phyloP scores from a whole-genome alignment of 2,888 invertebrate species.

The Brachynemurus nebulosus region DNA sequence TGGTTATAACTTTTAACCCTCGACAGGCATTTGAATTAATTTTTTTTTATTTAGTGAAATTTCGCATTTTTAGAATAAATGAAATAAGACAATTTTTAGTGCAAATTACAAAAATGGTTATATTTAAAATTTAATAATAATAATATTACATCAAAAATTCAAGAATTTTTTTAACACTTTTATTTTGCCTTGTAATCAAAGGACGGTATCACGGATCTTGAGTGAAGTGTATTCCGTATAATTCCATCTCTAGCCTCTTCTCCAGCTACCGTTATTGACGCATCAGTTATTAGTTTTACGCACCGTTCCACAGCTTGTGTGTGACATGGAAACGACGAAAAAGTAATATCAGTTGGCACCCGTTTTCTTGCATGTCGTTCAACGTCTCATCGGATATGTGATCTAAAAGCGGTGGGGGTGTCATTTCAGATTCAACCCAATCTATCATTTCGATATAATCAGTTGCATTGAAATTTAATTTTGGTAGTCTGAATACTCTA shows the following conservation, averaged over 20 bases:
- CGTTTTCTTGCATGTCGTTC: conserved; percentile 3
- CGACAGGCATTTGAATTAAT: no score
- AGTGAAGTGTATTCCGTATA: no score
- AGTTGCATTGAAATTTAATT: conserved; percentile 16
- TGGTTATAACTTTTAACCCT: no score
- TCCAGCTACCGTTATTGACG: conserved; percentile 2
- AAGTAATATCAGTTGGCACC: conserved; percentile 12
- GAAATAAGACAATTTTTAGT: no score
- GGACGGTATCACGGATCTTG: no score
- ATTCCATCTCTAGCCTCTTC: not conserved
- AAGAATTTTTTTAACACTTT: no score
- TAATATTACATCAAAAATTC: no score
- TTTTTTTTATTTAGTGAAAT: no score
- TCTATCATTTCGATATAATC: conserved; percentile 16
- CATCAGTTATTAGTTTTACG: conserved; percentile 11
- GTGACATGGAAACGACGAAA: conserved; percentile 14
- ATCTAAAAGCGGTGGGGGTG: conserved; percentile 13
- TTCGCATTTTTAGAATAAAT: no score
- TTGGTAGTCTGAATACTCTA: conserved; percentile 17
- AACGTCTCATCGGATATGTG: conserved; percentile 14
- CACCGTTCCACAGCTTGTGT: conserved; percentile 10
- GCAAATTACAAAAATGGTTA: no score
- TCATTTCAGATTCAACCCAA: conserved; percentile 16
- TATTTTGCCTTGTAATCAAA: no score
- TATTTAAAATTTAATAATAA: no score